Evolutionary conservation across 2,888 invertebrate genomes (phyloP), one percentile per base, ranked within the genome.

Genomic region (Plagodis dolabraria): DNA sequence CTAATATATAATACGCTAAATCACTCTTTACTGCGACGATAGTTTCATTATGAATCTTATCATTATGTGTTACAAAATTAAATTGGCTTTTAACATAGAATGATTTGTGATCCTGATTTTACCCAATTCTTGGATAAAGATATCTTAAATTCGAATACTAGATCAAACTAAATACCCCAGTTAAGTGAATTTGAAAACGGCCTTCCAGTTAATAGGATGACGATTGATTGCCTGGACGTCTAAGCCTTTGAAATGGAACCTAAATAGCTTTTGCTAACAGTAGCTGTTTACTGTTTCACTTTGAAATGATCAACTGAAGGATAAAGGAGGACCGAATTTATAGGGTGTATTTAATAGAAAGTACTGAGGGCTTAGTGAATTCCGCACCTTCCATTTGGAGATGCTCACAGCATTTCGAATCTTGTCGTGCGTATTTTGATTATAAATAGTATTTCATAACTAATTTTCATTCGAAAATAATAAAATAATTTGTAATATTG

Each of bases 161-260:
- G 43, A 60, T 50, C 48, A 48, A 61, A 33, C 52, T 43, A 57
- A 56, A 49, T 49, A 46, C 40, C 40, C 22, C 52, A 56, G n/a
- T 60, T 48, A 53, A 50, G 56, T 56, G 53, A 56, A 53, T 53
- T 56, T 46, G 46, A 48, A 42, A 55, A 56, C 11, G 35, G 52
- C 56, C 54, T 57, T 36, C 46, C 49, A 42, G 60, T 57, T 61
- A 53, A 50, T 56, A 36, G 52, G 34, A 40, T 33, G 36, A 40
- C 56, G 53, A 60, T 56, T 60, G 56, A 60, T 60, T 56, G 51
- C 47, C 46, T 12, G 47, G 46, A 46, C 56, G 49, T 42, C 53
- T 46, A 47, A 53, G 54, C 55, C 55, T 63, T 63, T 63, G 62
- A 63, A 54, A 58, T 58, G 42, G 52, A 54, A 48, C 58, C 52